Evolutionary conservation across 2,888 invertebrate genomes (phyloP).

Genomic region (Leptinotarsa rubiginosa): DNA sequence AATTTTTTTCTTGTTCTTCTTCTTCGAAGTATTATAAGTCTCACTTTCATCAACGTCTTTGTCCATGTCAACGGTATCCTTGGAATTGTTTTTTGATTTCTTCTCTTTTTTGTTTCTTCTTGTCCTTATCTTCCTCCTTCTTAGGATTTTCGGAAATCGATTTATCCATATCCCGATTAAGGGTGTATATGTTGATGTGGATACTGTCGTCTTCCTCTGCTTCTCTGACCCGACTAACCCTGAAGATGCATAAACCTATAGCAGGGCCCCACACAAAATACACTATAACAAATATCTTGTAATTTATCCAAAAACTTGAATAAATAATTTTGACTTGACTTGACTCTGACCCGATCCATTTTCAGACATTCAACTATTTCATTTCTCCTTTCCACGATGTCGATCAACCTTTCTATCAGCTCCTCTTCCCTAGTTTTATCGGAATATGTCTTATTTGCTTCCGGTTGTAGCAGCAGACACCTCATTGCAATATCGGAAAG

Average conservation of each 20-base stretch:
- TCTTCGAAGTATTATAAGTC: constrained; percentile 63
- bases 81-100: constrained; percentile 61
- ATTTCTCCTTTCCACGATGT: constrained; percentile 87
- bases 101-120: constrained; percentile 69
- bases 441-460: constrained; percentile 84
- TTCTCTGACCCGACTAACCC: constrained; percentile 82
- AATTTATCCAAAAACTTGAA: too few relatives aligned
- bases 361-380: constrained; percentile 92
- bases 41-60: constrained; percentile 73
- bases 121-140: constrained; percentile 69
- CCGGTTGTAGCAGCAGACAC: constrained; percentile 85
- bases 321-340: too few relatives aligned
- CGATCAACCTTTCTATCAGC: constrained; percentile 78
- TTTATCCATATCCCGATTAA: constrained; percentile 69
- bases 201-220: constrained; percentile 86
- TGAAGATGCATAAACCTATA: too few relatives aligned
- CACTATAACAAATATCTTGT: too few relatives aligned
- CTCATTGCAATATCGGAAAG: constrained; percentile 70
- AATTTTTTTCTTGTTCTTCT: constrained; percentile 68
- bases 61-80: constrained; percentile 69
- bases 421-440: constrained; percentile 88
- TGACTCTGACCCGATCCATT: constrained; percentile 84
- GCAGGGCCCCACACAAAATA: too few relatives aligned
- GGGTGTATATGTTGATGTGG: constrained; percentile 69
- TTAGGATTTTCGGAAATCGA: constrained; percentile 65